phyloP scores from a whole-genome alignment of 2,113 vertebrate species.

The Mus spicilegus region DNA sequence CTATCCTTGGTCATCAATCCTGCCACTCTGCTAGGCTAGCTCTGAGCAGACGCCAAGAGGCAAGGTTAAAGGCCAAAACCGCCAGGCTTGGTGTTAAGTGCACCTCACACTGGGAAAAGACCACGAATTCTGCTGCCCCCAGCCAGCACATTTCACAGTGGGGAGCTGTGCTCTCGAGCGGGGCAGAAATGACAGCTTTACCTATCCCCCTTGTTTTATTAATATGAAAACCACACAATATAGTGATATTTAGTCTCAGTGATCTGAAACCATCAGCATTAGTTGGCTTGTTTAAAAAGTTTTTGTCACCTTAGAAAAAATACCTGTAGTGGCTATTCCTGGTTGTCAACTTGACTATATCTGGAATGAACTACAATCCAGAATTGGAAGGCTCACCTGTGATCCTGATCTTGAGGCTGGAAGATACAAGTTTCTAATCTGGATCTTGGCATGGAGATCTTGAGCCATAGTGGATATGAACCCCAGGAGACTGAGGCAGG shows the following conservation, averaged over 20 bases:
- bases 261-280: no score
- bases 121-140: background rate
- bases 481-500: no score
- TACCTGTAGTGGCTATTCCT: no score
- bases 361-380: no score
- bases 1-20: background rate
- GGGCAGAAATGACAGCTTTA: background rate
- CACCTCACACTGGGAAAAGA: background rate
- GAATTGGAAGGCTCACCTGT: no score
- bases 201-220: background rate
- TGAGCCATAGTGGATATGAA: no score
- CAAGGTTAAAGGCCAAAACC: background rate
- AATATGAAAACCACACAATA: background rate
- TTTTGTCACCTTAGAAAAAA: background rate
- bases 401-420: no score
- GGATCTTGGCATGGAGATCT: no score
- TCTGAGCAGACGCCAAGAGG: background rate
- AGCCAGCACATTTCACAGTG: background rate
- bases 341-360: no score
- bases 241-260: background rate
- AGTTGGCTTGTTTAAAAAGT: background rate
- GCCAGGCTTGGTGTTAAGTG: background rate
- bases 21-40: background rate
- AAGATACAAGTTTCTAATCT: no score
- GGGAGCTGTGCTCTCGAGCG: background rate